phyloP scores from a whole-genome alignment of 1,140 invertebrate species.

The Caerostris darwini region DNA sequence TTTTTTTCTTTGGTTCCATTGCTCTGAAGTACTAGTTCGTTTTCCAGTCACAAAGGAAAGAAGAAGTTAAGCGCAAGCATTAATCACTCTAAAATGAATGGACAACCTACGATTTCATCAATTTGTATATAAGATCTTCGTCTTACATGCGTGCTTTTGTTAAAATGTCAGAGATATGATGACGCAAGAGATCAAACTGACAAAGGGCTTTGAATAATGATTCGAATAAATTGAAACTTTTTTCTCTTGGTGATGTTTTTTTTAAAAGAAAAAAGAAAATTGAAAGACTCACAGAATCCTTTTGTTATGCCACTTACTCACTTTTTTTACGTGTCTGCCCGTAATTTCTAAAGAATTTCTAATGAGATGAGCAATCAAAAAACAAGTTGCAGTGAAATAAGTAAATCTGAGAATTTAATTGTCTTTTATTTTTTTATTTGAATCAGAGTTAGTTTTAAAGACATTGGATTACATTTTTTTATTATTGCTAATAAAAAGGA shows the following conservation, averaged over 20 bases:
- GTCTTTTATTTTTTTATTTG: background rate
- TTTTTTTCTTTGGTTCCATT: background rate
- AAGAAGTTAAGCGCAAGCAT: slow-evolving; percentile 19
- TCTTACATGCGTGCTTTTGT: background rate
- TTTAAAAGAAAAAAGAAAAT: background rate
- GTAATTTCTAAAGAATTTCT: background rate
- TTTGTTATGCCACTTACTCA: background rate
- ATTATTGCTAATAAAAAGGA: no score
- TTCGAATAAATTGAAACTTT: slow-evolving; percentile 15
- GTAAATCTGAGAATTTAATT: background rate
- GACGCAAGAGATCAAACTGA: slow-evolving; percentile 15
- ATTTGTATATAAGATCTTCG: slow-evolving; percentile 23
- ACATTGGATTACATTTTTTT: background rate
- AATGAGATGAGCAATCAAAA: background rate
- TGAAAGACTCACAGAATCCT: background rate
- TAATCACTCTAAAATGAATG: slow-evolving; percentile 42
- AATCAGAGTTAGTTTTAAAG: background rate
- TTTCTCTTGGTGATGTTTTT: background rate
- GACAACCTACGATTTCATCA: slow-evolving; percentile 26
- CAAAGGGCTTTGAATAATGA: slow-evolving; percentile 21
- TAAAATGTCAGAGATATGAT: slow-evolving; percentile 24
- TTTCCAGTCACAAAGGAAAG: background rate
- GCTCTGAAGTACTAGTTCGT: slow-evolving; percentile 1
- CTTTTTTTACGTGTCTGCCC: background rate
- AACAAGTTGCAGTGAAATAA: background rate